Evolutionary conservation across 1,140 invertebrate genomes (phyloP), one percentile per base, ranked within the genome.

Genomic region (Drosophila varians): DNA sequence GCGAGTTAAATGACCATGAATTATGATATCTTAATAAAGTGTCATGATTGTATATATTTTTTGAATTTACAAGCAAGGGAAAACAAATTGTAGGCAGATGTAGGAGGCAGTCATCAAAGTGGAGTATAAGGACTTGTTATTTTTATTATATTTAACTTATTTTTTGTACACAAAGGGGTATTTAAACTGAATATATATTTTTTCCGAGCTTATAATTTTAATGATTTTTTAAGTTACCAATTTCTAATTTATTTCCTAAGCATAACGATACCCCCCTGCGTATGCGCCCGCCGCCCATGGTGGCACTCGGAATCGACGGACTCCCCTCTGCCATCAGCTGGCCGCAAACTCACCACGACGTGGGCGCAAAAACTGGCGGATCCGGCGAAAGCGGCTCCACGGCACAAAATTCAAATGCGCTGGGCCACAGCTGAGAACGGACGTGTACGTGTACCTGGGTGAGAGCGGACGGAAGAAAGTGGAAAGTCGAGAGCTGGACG

Each of bases 341-440:
- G 23, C 31, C 21, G 9, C 8, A 26, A 46, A 21, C 23, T 46
- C 60, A 64, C 60, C 60, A 60, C 60, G 57, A 12, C 26, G 12
- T 18, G 23, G 36, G 11, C n/a, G 38, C 28, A 9, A 7, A 21
- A 34, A 40, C 19, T 25, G 38, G n/a, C 52, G 52, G 23, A 43
- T 54, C 36, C 52, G 52, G 52, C 52, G 6, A 36, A 36, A 54
- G 21, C 14, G 23, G n/a, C 38, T 42, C 38, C 23, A 42, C 16
- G 38, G 38, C 38, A 16, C 16, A 42, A 42, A 42, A 42, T 16
- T 42, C 38, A 42, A 42, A 42, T 42, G 38, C 38, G 38, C 16
- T 42, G 38, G 75, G 74, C 80, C 80, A 86, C 80, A 82, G 80
- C 53, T 75, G 77, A 61, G 78, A 76, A 70, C 80, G 80, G 77